Percentiles rank a stretch among this genome's conserved stretches.
These are phyloP conservation scores for Drosophila anomalata DNA, from an alignment of 2,888 invertebrate species.

Conservation along the genomic window DNA sequence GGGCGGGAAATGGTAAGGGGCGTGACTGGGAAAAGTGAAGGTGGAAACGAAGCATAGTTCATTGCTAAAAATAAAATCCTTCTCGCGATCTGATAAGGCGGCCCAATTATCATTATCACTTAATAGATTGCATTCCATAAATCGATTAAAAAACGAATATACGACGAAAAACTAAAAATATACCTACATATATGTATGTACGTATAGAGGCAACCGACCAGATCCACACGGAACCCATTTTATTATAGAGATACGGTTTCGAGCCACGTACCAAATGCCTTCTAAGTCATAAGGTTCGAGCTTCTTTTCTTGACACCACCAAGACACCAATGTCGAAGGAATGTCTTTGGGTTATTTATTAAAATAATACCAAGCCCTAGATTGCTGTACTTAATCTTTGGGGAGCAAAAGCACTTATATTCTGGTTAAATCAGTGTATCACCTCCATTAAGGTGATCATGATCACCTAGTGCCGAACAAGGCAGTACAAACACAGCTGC, in stretches of 20 bases:
- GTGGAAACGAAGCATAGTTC: conserved; percentile 55
- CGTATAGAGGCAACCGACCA: background rate
- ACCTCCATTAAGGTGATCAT: background rate
- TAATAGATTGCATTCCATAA: conserved; percentile 71
- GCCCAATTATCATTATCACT: conserved; percentile 71
- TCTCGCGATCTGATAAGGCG: conserved; percentile 37
- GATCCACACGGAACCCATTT: too few species aligned
- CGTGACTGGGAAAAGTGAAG: background rate
- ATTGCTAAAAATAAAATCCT: conserved; percentile 69
- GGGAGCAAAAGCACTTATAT: background rate
- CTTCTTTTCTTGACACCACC: too few species aligned
- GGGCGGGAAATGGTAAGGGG: background rate
- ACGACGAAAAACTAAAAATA: background rate
- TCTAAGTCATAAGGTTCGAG: too few species aligned
- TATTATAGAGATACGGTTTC: too few species aligned
- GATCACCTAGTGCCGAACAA: background rate
- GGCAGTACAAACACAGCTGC: conserved; percentile 23
- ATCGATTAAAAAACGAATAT: conserved; percentile 43
- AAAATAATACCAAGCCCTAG: too few species aligned
- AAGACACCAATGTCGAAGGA: too few species aligned
- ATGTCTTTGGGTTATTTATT: too few species aligned
- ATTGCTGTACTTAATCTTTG: too few species aligned
- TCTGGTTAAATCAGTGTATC: background rate
- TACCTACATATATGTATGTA: background rate
- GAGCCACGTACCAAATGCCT: too few species aligned